Evolutionary conservation across 2,113 vertebrate species (phyloP), one percentile per base, ranked within the genome.

Genomic region (Gallinago media): DNA sequence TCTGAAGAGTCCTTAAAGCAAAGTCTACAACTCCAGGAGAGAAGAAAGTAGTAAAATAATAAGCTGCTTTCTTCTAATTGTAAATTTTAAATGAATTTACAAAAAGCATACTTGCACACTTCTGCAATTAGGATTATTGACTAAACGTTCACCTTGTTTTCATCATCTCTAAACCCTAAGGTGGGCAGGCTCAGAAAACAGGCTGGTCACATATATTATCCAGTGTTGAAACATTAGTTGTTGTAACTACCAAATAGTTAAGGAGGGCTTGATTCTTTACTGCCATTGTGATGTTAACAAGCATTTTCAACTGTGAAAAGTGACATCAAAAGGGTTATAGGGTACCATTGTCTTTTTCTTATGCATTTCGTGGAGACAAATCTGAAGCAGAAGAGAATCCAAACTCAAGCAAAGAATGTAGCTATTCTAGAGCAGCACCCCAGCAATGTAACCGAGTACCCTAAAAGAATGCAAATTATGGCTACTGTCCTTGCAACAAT

Each of bases 21-120:
- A 75, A 4, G 2, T 12, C 47, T 89, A 38, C n/a, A 79, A 42
- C 40, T 71, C 11, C 3, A 1, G 46, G 31, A 65, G 7, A 89
- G 31, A 55, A 74, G 11, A 11, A 74, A 92, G 3, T 8, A 29
- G 7, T 15, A 63, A 84, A 94, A 67, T 23, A 74, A 31, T 23
- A 77, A 70, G 29, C 42, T 59, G 4, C 2, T 76, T 27, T 73
- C 15, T 83, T 76, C 9, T 27, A 71, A 15, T 68, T 49, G 34
- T 23, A 68, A 85, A 68, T 76, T 74, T 52, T 44, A 52, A 81
- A 82, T 56, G 29, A 15, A 22, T 29, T 42, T 38, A 55, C 2
- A 0, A 79, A 81, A 85, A 56, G 11, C 1, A 7, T 4, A 5
- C 20, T 56, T 59, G 11, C 1, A 7, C 4, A 5, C 20, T 56